Evolutionary conservation across 2,797 vertebrate genomes (phyloP), one percentile per base, ranked within the genome.

Genomic region (Coccyzus lansbergi): DNA sequence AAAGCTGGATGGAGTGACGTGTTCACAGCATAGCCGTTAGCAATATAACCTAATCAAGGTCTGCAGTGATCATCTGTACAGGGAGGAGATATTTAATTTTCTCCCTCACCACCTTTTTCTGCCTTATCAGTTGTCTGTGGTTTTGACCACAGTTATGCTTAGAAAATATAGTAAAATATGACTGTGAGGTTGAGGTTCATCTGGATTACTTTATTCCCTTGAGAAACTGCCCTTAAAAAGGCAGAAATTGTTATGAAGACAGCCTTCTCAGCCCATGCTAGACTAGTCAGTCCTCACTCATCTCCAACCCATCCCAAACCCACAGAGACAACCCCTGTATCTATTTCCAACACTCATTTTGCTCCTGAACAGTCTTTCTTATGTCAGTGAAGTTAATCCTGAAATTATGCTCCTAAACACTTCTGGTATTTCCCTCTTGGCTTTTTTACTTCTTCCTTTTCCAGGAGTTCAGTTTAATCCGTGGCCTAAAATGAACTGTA

Each of bases 401-500:
- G 56, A 83, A 81, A 58, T 65, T 38, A 72, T 33, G 34, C 18
- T 87, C 28, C 51, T 63, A 62, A 63, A 28, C 7, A 17, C 20
- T 76, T 72, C 18, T n/a, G 33, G 24, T 72, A 28, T 52, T 76
- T 56, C 48, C 10, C 28, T 81, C 36, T 74, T 56, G 33, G 34
- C 15, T 77, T 91, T 34, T 31, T 29, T 36, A 7, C 12, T 77
- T 83, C 12, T 59, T 83, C 20, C 38, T 91, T 79, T 92, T 86
- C 74, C 85, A 74, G 51, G 69, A 82, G 21, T 44, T 91, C 65
- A 84, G 70, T 38, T 88, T 92, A 91, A 86, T 80, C 46, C 53
- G 42, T 82, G 83, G 28, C 95, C 96, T 94, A 77, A 94, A 92
- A 81, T 89, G 93, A 97, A 94, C 88, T 84, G 53, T 82, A 72